Conservation (phyloP, 2,888 invertebrate genomes). For the Atethmia centrago region DNA sequence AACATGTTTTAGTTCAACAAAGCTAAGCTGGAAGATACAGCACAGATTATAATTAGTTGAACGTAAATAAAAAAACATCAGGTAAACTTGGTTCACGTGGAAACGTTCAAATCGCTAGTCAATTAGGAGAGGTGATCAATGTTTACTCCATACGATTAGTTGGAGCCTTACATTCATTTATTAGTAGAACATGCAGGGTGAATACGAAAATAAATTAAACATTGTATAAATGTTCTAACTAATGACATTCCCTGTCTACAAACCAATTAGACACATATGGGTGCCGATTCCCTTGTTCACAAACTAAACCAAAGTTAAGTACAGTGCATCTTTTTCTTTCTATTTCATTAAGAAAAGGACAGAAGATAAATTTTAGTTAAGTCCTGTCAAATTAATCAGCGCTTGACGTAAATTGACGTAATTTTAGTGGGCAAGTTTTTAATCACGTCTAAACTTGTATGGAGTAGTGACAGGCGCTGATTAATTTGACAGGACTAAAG, state of each 20-base stretch:
- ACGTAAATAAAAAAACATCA: slow-evolving; percentile 18
- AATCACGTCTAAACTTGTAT: too few relatives aligned
- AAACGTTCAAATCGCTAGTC: not conserved
- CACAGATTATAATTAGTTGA: not conserved
- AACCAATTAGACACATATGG: not conserved
- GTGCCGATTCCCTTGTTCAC: too few relatives aligned
- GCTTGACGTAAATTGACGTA: too few relatives aligned
- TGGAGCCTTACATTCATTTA: not conserved
- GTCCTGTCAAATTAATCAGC: too few relatives aligned
- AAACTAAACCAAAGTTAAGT: too few relatives aligned
- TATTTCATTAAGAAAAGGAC: too few relatives aligned
- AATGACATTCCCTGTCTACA: not conserved
- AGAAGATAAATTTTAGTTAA: too few relatives aligned
- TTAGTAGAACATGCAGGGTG: not conserved
- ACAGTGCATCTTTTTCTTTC: too few relatives aligned
- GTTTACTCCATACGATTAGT: not conserved
- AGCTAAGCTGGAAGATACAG: not conserved
- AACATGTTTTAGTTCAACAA: not conserved
- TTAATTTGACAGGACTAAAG: too few relatives aligned
- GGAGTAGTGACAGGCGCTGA: too few relatives aligned
- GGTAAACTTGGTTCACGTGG: slow-evolving; percentile 10
- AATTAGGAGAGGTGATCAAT: not conserved
- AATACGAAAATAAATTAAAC: not conserved
- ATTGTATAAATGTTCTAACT: not conserved
- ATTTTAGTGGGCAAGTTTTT: too few relatives aligned